A percentile compares a stretch with the other conserved stretches of the same genome.
Evolutionary conservation across 35 echinoderm and acorn worm species (phyloP).

Genomic region (Heliocidaris tuberculata): DNA sequence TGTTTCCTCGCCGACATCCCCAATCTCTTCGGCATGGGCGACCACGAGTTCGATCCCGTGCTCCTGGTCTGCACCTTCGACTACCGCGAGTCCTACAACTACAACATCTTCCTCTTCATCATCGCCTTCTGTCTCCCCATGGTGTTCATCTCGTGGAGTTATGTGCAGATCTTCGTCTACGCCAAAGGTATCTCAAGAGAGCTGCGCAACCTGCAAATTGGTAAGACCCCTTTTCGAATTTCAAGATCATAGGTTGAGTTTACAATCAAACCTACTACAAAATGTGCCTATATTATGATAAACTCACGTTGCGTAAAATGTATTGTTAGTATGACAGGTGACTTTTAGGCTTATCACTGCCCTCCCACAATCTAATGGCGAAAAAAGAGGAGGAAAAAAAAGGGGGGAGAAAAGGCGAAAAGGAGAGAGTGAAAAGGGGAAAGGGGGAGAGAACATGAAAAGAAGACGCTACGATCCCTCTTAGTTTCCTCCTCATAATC

Average conservation of each 20-base stretch:
- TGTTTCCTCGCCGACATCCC: conserved; percentile 81
- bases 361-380: no score
- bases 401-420: no score
- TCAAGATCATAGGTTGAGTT: not conserved
- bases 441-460: no score
- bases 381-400: no score
- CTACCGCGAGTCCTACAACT: conserved; percentile 68
- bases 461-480: no score
- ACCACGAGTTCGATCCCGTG: conserved; percentile 64
- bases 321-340: no score
- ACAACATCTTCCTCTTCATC: conserved; percentile 78
- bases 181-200: not conserved
- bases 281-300: no score
- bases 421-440: no score
- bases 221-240: not conserved
- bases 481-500: no score
- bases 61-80: conserved; percentile 78
- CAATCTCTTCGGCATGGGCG: conserved; percentile 78
- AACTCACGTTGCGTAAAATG: no score
- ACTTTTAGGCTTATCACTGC: no score
- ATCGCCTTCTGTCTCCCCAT: conserved; percentile 64
- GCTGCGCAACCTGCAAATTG: not conserved
- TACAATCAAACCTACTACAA: no score
- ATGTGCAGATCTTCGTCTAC: conserved; percentile 43
- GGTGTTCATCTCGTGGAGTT: conserved; percentile 59